Conservation (phyloP, 2,113 vertebrate species). For the Chlorodrepanis virens region DNA sequence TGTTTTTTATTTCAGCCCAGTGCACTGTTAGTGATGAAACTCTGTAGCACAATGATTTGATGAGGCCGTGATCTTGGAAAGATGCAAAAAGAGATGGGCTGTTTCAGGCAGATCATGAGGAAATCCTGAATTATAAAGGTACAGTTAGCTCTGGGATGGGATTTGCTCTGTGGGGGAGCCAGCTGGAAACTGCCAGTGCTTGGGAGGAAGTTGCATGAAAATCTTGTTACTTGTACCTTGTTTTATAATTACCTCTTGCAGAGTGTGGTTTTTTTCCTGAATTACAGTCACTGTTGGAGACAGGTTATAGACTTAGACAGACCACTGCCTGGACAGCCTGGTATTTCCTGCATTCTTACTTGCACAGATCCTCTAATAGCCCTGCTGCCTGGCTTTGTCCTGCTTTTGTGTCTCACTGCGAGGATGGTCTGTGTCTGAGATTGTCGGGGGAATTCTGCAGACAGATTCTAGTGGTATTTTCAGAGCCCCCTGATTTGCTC, state of each 20-base stretch:
- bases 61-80: neutral
- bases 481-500: neutral
- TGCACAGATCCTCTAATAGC: neutral
- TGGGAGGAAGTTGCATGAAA: slow-evolving; percentile 11
- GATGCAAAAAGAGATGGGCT: neutral
- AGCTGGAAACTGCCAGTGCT: neutral
- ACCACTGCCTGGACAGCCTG: neutral
- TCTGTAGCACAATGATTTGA: neutral
- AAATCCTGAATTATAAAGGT: slow-evolving; percentile 20
- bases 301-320: slow-evolving; percentile 12
- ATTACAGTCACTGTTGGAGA: slow-evolving; percentile 32
- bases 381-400: neutral
- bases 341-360: slow-evolving; percentile 21
- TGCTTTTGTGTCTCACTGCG: neutral
- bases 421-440: neutral
- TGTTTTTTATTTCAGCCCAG: neutral
- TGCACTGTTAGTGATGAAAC: neutral
- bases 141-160: neutral
- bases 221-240: slow-evolving; percentile 33
- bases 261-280: neutral
- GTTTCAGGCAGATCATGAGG: neutral
- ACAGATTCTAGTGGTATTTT: neutral
- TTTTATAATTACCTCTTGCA: slow-evolving; percentile 36
- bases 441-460: neutral
- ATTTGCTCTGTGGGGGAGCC: neutral